These are phyloP conservation scores for Diaprepes abbreviatus DNA, from an alignment of 2,888 invertebrate species.

Conservation along the genomic window DNA sequence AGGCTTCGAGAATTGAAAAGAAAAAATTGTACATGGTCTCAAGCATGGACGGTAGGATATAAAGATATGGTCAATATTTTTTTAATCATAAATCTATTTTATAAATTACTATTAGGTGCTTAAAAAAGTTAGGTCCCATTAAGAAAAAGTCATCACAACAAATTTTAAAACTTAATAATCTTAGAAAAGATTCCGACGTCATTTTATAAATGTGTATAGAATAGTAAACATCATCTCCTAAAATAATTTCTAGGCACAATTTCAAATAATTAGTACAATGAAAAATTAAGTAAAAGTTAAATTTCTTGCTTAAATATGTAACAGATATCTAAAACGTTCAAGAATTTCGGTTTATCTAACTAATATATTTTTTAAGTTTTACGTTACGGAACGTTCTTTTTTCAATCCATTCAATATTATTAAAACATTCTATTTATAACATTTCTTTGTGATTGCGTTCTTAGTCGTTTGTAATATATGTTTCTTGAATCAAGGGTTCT, in stretches of 20 bases:
- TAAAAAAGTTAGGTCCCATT: constrained; percentile 40
- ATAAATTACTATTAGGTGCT: constrained; percentile 26
- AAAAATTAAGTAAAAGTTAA: no score
- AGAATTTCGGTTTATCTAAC: no score
- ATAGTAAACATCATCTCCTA: not conserved
- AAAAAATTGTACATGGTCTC: constrained; percentile 32
- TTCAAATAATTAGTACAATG: not conserved
- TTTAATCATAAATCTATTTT: constrained; percentile 5
- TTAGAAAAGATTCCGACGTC: not conserved
- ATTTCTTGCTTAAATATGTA: no score
- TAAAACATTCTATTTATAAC: no score
- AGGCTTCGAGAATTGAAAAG: constrained; percentile 1
- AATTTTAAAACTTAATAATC: constrained; percentile 4
- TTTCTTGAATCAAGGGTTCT: no score
- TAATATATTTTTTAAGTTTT: no score
- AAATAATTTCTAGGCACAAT: constrained; percentile 2
- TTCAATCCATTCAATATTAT: no score
- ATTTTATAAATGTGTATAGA: not conserved
- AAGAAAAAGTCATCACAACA: constrained; percentile 33
- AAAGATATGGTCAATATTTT: constrained; percentile 36
- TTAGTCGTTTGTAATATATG: no score
- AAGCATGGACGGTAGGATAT: constrained; percentile 45
- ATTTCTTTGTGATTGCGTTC: no score
- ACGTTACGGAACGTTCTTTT: no score
- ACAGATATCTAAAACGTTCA: no score